Evolutionary conservation across 1,140 invertebrate species (phyloP), one percentile per base, ranked within the genome.

Genomic region (Andrena cerasifolii): DNA sequence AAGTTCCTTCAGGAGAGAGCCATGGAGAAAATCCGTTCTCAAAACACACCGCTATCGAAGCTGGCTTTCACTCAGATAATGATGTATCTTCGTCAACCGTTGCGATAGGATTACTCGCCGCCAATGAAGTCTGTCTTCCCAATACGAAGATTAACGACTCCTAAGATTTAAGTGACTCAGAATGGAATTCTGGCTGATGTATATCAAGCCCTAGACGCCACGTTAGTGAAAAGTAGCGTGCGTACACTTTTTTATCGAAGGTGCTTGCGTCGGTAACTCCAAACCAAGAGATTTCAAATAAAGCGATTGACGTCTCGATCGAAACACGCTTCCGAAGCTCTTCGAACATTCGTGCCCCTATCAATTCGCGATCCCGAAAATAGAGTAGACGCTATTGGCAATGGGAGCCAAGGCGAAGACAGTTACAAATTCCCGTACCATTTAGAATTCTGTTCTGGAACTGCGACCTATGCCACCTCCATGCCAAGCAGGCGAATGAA

Each of bases 111-210:
- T 66, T 54, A 66, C 47, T 28, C 26, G 16, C 31, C 26, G 7
- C 6, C 51, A 26, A 21, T n/a, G 28, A 56, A 31, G 21, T n/a
- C n/a, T 12, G 31, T 3, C 14, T 53, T 45, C 14, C 62, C 62
- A 51, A 67, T 76, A 68, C 65, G 63, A 76, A 76, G 73, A 76
- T 76, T 76, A 68, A 76, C 63, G 73, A 76, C 28, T 3, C 6
- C 16, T n/a, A 21, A 21, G 73, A 76, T 74, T 66, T 65, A 65
- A 74, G 47, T 40, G 16, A 49, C n/a, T 12, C 31, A n/a, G 26
- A 8, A 21, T n/a, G 33, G 24, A 72, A 36, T 61, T 10, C 7
- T 14, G n/a, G 47, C 33, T 62, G 12, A 72, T 49, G 54, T n/a
- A 5, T 43, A 3, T 59, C 26, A 21, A 70, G 26, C 26, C 8